Conservation (phyloP, 2,113 vertebrate species). For the Trachemys scripta region DNA sequence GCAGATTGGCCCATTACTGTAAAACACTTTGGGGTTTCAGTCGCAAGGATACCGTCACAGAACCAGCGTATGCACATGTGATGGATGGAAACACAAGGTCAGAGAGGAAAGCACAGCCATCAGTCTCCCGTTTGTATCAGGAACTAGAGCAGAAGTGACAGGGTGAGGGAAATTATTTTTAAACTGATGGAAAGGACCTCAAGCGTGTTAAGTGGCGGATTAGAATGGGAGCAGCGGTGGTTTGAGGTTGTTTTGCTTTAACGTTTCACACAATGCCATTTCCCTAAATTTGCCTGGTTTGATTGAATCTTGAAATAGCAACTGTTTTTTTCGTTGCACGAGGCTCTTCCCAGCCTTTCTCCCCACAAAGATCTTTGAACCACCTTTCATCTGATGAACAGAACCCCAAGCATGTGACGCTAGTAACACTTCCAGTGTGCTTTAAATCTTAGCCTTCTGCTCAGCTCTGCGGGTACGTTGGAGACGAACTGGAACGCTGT, state of each 20-base stretch:
- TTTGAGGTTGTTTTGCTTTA: not conserved
- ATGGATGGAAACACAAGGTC: conserved; percentile 35
- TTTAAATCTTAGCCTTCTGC: not conserved
- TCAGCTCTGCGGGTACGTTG: not conserved
- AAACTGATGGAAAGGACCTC: not conserved
- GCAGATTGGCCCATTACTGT: not conserved
- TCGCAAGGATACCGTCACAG: conserved; percentile 14
- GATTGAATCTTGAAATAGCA: not conserved
- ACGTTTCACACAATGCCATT: not conserved
- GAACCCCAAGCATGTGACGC: accelerated
- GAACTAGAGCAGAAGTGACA: not conserved
- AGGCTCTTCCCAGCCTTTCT: not conserved
- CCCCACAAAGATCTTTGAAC: not conserved
- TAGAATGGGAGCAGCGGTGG: not conserved
- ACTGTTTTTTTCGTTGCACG: not conserved
- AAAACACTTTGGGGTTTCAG: conserved; percentile 42
- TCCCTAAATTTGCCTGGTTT: not conserved
- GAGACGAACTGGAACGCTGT: not conserved
- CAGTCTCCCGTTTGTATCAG: not conserved
- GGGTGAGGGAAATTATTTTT: not conserved
- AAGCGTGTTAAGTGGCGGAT: not conserved
- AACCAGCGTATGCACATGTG: conserved; percentile 21
- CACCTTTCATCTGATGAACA: not conserved
- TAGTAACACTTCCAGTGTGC: not conserved
- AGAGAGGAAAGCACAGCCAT: conserved; percentile 16